Percentiles rank a stretch among this genome's conserved stretches.
phyloP scores from a whole-genome alignment of 2,797 vertebrate genomes.

The Schizopygopsis malacanthus region DNA sequence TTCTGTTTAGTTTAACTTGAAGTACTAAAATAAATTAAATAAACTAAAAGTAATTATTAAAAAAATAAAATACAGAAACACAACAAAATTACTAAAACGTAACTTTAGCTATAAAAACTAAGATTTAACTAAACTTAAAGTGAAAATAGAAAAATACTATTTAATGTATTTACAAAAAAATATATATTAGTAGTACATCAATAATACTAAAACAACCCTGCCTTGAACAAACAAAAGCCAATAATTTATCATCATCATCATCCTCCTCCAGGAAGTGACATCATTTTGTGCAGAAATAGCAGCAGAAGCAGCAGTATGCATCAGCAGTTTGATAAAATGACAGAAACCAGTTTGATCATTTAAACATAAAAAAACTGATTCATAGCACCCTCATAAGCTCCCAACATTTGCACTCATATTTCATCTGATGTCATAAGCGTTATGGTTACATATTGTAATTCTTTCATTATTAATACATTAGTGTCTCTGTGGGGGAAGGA shows the following conservation, averaged over 20 bases:
- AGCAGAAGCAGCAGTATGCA: not conserved
- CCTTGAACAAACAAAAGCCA: not conserved
- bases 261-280: not conserved
- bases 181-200: not conserved
- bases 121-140: not conserved
- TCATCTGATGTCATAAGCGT: not conserved
- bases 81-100: too few species aligned
- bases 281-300: not conserved
- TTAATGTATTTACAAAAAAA: too few species aligned
- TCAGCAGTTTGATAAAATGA: not conserved
- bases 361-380: not conserved
- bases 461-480: constrained; percentile 15
- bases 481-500: not conserved
- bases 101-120: not conserved
- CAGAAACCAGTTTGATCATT: not conserved
- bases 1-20: not conserved
- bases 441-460: not conserved
- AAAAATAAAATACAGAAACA: too few species aligned
- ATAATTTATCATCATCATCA: not conserved
- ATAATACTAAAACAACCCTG: not conserved
- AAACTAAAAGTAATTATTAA: not conserved
- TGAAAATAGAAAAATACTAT: not conserved
- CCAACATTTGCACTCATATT: not conserved
- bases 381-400: not conserved
- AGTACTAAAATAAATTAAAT: not conserved